These are phyloP conservation scores for Pelochelys cantorii DNA, from an alignment of 2,797 vertebrate genomes.

Conservation along the genomic window DNA sequence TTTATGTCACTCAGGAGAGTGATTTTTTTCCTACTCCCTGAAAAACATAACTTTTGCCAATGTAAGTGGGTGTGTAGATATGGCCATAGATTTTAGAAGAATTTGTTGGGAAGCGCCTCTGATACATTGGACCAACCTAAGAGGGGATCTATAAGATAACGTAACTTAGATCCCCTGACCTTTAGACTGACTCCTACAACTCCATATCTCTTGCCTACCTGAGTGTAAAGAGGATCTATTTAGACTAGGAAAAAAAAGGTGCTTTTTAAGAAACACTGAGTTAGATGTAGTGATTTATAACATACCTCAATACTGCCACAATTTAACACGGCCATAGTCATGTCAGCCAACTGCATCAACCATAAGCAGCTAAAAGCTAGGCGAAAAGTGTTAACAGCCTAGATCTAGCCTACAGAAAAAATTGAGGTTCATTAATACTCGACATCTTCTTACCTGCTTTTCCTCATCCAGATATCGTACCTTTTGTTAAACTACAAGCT, in stretches of 20 bases:
- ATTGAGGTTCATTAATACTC: neutral
- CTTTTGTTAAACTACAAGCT: neutral
- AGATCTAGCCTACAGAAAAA: neutral
- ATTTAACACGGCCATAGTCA: neutral
- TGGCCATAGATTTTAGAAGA: no score
- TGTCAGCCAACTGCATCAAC: neutral
- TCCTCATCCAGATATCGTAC: neutral
- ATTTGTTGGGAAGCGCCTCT: neutral
- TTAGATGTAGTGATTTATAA: neutral
- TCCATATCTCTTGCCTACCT: neutral
- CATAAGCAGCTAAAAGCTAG: neutral
- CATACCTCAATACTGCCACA: neutral
- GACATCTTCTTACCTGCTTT: neutral
- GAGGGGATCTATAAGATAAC: neutral
- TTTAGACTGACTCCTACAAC: neutral
- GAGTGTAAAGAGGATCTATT: neutral
- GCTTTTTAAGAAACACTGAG: neutral
- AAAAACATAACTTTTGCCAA: no score
- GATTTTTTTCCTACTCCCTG: no score
- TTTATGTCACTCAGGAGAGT: no score
- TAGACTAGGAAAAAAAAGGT: neutral
- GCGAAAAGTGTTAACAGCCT: neutral
- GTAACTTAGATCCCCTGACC: neutral
- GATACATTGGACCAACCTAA: neutral
- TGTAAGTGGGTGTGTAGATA: no score